These are phyloP conservation scores for Lithosia quadra DNA, from an alignment of 2,888 invertebrate species.

Conservation along the genomic window DNA sequence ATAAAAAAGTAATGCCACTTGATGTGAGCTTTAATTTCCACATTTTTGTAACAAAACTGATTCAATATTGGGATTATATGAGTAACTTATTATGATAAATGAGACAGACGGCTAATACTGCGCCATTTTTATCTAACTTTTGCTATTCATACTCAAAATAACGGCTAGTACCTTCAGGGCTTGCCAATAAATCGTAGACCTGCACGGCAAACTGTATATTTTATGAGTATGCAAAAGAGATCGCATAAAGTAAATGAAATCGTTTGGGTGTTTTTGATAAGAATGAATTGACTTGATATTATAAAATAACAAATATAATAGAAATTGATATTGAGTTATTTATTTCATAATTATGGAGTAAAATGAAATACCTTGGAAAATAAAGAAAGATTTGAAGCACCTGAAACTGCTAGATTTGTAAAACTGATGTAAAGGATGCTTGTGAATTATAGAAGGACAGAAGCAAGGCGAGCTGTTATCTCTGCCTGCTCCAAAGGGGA, in stretches of 20 bases:
- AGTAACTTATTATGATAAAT: conserved; percentile 17
- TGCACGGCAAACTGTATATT: conserved; percentile 16
- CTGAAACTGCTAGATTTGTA: no score
- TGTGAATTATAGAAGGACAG: no score
- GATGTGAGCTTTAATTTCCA: conserved; percentile 12
- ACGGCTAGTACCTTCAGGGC: conserved; percentile 24
- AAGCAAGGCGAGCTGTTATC: no score
- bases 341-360: conserved; percentile 6
- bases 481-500: no score
- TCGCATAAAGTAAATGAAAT: not conserved
- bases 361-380: no score
- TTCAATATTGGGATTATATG: conserved; percentile 16
- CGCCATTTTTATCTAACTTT: conserved; percentile 24
- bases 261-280: not conserved
- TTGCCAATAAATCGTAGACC: conserved; percentile 32
- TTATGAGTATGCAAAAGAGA: conserved; percentile 10
- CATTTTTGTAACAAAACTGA: conserved; percentile 11
- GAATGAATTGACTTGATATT: not conserved
- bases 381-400: no score
- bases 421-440: no score
- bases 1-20: not conserved
- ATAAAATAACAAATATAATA: not conserved
- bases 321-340: not conserved
- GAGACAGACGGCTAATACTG: conserved; percentile 12
- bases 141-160: conserved; percentile 26